These are phyloP conservation scores for Microvelia longipes DNA, from an alignment of 1,140 invertebrate species.

Conservation along the genomic window DNA sequence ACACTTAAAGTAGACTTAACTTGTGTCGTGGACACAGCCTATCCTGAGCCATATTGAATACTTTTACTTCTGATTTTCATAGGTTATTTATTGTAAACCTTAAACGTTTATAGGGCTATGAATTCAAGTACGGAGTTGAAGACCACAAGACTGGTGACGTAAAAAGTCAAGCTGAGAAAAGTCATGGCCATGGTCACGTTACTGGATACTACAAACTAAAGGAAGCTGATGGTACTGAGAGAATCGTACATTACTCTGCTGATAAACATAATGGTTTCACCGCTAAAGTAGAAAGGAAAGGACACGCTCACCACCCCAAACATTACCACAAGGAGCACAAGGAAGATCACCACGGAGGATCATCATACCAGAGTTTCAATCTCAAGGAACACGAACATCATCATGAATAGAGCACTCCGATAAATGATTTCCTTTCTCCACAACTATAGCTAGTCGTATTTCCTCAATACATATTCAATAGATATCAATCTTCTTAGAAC, in stretches of 20 bases:
- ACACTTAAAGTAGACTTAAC: no score
- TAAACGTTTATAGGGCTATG: constrained; percentile 27
- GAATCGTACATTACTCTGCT: constrained; percentile 35
- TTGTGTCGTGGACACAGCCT: no score
- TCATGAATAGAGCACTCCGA: no score
- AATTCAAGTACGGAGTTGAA: constrained; percentile 39
- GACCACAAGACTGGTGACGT: constrained; percentile 38
- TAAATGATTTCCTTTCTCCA: no score
- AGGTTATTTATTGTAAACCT: no score
- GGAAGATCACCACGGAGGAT: not conserved
- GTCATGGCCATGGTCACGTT: constrained; percentile 20
- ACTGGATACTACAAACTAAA: constrained; percentile 36
- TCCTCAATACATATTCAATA: no score
- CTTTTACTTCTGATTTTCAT: no score
- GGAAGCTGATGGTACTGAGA: constrained; percentile 33
- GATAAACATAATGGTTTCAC: constrained; percentile 33
- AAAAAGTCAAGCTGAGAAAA: constrained; percentile 33
- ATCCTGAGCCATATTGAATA: no score
- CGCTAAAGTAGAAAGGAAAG: constrained; percentile 27
- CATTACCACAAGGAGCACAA: constrained; percentile 18
- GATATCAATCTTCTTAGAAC: no score
- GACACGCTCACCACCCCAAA: constrained; percentile 25
- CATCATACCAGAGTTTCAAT: not conserved
- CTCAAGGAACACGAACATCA: not conserved
- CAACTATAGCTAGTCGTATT: no score